These are phyloP conservation scores for Halotydeus destructor DNA, from an alignment of 1,140 invertebrate genomes.

Conservation along the genomic window DNA sequence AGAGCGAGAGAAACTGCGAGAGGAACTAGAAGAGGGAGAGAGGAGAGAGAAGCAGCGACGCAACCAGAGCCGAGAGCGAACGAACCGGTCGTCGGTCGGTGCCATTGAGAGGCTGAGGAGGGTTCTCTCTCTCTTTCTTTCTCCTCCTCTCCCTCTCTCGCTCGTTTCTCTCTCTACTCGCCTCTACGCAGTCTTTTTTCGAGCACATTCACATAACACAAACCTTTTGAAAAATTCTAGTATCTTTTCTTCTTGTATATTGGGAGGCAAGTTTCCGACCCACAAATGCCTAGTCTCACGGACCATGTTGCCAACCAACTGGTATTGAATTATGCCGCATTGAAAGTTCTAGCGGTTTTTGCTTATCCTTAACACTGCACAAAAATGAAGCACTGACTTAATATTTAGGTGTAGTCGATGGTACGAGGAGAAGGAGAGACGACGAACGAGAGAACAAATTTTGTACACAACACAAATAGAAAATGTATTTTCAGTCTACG, in stretches of 20 bases:
- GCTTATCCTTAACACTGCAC: too few species aligned
- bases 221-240: constrained; percentile 94
- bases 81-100: constrained; percentile 13
- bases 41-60: constrained; percentile 21
- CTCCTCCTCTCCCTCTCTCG: background rate
- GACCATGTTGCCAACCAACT: too few species aligned
- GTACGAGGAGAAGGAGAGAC: too few species aligned
- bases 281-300: constrained; percentile 98
- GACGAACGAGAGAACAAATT: too few species aligned
- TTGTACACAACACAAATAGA: too few species aligned
- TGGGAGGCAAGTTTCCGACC: constrained; percentile 99
- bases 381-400: too few species aligned
- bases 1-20: constrained; percentile 22
- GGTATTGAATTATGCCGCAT: too few species aligned
- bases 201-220: constrained; percentile 21
- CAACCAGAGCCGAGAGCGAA: too few species aligned
- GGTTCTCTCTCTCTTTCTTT: background rate
- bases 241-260: constrained; percentile 82
- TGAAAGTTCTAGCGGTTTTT: too few species aligned
- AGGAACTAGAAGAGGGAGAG: constrained; percentile 20
- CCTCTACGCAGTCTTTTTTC: background rate
- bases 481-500: too few species aligned
- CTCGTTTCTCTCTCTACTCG: background rate
- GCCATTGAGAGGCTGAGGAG: background rate
- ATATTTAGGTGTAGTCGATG: too few species aligned